Evolutionary conservation across 1,140 invertebrate genomes (phyloP).

Genomic region (Papilio aristodemus): DNA sequence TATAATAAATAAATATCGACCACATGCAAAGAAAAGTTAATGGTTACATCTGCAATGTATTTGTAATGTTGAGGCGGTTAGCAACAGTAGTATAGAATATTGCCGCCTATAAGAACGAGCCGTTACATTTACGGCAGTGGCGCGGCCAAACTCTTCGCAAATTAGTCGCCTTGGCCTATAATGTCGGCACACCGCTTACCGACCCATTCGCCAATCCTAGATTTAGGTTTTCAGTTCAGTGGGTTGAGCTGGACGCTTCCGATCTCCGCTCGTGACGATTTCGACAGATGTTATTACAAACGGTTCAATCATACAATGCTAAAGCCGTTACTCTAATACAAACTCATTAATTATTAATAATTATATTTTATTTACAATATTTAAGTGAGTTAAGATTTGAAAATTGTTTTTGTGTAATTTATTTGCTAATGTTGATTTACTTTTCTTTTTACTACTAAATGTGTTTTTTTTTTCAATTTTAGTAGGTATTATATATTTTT

Average conservation of each 20-base stretch:
- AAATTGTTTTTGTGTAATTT: too few relatives aligned
- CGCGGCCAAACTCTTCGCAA: constrained; percentile 54
- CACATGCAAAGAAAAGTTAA: too few relatives aligned
- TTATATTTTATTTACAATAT: neutral
- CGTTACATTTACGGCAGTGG: constrained; percentile 35
- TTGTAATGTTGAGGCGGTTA: too few relatives aligned
- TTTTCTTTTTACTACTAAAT: too few relatives aligned
- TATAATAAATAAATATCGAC: too few relatives aligned
- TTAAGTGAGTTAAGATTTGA: too few relatives aligned
- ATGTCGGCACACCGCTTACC: constrained; percentile 58
- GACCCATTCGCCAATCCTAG: constrained; percentile 74
- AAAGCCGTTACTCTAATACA: neutral
- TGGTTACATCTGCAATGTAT: too few relatives aligned
- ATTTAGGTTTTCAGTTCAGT: constrained; percentile 79
- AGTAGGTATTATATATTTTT: too few relatives aligned
- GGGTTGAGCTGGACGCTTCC: constrained; percentile 66
- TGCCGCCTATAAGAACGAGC: neutral
- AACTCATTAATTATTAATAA: neutral
- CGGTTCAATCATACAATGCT: neutral
- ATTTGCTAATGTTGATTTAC: too few relatives aligned
- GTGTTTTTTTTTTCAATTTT: too few relatives aligned
- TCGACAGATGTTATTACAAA: constrained; percentile 31
- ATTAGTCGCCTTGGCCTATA: constrained; percentile 77
- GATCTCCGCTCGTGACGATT: constrained; percentile 43
- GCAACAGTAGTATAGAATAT: neutral